A percentile compares a stretch with the other conserved stretches of the same genome.
phyloP scores from a whole-genome alignment of 1,140 invertebrate species.

The Uloborus diversus region DNA sequence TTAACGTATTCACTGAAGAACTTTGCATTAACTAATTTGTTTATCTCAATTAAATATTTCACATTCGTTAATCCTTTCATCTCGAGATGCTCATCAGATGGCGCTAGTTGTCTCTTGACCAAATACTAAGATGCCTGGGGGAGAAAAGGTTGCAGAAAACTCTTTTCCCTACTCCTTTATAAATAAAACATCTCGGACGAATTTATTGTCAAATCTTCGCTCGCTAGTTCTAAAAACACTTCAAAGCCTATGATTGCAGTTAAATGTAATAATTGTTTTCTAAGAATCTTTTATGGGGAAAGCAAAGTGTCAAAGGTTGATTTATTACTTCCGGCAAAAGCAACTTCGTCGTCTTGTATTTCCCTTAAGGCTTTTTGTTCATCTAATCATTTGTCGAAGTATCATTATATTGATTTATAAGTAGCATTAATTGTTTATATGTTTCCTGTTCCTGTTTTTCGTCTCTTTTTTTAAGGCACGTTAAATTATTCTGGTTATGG shows the following conservation, averaged over 20 bases:
- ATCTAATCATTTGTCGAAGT: too few species aligned
- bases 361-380: too few species aligned
- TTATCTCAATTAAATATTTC: background rate
- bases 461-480: too few species aligned
- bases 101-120: constrained; percentile 21
- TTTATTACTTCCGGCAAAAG: background rate
- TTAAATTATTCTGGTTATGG: too few species aligned
- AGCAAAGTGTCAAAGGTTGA: constrained; percentile 18
- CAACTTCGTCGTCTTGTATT: too few species aligned
- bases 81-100: constrained; percentile 19
- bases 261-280: constrained; percentile 24
- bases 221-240: background rate
- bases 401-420: too few species aligned
- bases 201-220: too few species aligned
- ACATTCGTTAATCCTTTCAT: constrained; percentile 2
- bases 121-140: background rate
- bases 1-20: too few species aligned
- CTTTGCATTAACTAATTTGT: too few species aligned
- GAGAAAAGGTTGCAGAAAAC: background rate
- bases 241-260: background rate
- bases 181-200: too few species aligned
- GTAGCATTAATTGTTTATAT: too few species aligned
- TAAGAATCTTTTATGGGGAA: constrained; percentile 27
- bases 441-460: too few species aligned
- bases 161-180: background rate